These are phyloP conservation scores for Gortyna flavago DNA, from an alignment of 2,888 invertebrate species.

Conservation along the genomic window DNA sequence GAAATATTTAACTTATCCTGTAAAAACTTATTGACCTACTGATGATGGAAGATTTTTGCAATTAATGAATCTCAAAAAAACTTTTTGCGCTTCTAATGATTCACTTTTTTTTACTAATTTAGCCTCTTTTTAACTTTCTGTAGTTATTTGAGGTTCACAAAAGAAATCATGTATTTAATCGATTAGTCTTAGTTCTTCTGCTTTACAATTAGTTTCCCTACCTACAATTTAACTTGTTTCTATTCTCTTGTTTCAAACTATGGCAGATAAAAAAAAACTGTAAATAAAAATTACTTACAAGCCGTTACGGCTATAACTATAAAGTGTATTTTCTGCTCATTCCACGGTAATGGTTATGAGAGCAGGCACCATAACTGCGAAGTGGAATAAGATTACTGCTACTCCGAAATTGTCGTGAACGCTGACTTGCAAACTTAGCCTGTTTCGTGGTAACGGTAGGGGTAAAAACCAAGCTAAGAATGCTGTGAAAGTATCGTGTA, in stretches of 20 bases:
- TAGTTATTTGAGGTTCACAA: neutral
- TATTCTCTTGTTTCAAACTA: neutral
- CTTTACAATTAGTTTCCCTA: neutral
- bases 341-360: conserved; percentile 34
- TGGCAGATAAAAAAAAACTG: conserved; percentile 18
- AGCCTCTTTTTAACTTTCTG: neutral
- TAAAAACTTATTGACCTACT: no score
- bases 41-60: no score
- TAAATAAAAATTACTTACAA: conserved; percentile 28
- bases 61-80: neutral
- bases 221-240: neutral
- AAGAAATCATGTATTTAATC: neutral
- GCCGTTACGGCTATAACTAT: conserved; percentile 23
- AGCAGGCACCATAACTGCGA: conserved; percentile 25
- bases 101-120: neutral
- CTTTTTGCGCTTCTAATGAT: neutral
- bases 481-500: conserved; percentile 7
- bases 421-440: conserved; percentile 37
- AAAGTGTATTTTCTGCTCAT: conserved; percentile 32
- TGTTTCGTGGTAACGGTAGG: conserved; percentile 17
- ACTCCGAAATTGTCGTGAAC: conserved; percentile 31
- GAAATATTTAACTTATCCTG: no score
- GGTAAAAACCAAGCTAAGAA: conserved; percentile 12
- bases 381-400: conserved; percentile 24
- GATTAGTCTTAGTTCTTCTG: neutral